Evolutionary conservation across 2,113 vertebrate genomes (phyloP), one percentile per base, ranked within the genome.

Genomic region (Sceloporus undulatus): DNA sequence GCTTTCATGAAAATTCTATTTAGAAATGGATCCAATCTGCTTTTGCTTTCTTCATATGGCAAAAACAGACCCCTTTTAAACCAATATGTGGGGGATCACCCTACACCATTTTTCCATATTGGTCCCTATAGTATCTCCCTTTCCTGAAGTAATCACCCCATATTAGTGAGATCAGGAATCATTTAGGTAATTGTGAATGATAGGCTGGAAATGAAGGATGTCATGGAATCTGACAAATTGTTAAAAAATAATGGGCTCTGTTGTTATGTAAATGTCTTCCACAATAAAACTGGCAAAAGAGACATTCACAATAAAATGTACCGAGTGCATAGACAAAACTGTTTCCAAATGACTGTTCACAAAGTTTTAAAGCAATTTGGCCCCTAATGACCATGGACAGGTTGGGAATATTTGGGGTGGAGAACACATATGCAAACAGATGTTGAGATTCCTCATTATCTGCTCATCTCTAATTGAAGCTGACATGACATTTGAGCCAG

Each of bases 401-500:
- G 18, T 4, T 76, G 56, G 81, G 86, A 81, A 74, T 71, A 86
- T 7, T 87, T 75, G 13, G 83, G 73, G 10, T 91, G 68, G 91
- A 85, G 34, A 91, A 79, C n/a, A 92, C 85, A 90, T 85, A 66
- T 77, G 6, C 5, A 91, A 66, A 74, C 89, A 94, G 86, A 89
- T 93, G 91, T 78, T 93, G 54, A n/a, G 8, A 9, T 77, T 85
- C 92, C 88, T 94, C 74, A 89, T 90, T 92, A 89, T 56, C 48
- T 92, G 77, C 29, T 92, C 19, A 76, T 89, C 21, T 87, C 77
- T 94, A 90, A 93, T 71, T 87, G 89, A 92, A 92, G 88, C 48
- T 95, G 86, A 94, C 76, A 82, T 91, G 82, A 88, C 84, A 93
- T 89, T 92, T 91, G 82, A 89, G 82, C 56, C 87, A 84, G 25